Evolutionary conservation across 2,113 vertebrate genomes (phyloP).

Genomic region (Galbula dea): DNA sequence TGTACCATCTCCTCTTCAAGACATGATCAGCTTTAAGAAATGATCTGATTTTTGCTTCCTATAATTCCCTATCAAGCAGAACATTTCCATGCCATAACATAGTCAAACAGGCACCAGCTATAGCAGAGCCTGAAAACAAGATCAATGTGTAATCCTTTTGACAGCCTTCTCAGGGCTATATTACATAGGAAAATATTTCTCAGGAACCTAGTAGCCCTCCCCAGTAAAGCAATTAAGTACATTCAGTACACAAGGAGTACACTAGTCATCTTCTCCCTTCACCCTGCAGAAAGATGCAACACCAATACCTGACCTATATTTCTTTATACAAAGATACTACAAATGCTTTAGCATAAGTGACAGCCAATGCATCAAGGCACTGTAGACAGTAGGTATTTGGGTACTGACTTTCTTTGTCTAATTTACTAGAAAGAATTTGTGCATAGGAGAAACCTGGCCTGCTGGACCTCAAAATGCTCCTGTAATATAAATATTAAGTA

Average conservation of each 20-base stretch:
- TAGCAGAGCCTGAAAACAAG: neutral
- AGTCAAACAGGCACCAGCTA: neutral
- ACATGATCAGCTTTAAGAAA: neutral
- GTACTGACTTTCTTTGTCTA: neutral
- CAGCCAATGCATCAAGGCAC: neutral
- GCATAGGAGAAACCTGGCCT: neutral
- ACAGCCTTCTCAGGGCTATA: neutral
- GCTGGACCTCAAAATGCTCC: neutral
- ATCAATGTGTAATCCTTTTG: neutral
- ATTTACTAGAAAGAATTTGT: neutral
- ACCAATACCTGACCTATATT: neutral
- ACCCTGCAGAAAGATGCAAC: neutral
- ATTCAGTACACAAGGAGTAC: neutral
- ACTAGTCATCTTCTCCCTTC: neutral
- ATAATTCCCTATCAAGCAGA: neutral
- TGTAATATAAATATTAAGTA: neutral
- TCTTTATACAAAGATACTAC: neutral
- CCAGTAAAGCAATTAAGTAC: neutral
- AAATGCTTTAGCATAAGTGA: neutral
- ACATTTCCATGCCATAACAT: neutral
- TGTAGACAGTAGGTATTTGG: neutral
- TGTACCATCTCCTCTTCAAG: neutral
- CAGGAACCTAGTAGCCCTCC: neutral
- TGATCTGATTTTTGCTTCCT: neutral
- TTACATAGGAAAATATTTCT: neutral